Percentiles rank a stretch among this genome's conserved stretches.
These are phyloP conservation scores for Parapristionchus giblindavisi DNA, from an alignment of 2,888 invertebrate genomes.

Conservation along the genomic window DNA sequence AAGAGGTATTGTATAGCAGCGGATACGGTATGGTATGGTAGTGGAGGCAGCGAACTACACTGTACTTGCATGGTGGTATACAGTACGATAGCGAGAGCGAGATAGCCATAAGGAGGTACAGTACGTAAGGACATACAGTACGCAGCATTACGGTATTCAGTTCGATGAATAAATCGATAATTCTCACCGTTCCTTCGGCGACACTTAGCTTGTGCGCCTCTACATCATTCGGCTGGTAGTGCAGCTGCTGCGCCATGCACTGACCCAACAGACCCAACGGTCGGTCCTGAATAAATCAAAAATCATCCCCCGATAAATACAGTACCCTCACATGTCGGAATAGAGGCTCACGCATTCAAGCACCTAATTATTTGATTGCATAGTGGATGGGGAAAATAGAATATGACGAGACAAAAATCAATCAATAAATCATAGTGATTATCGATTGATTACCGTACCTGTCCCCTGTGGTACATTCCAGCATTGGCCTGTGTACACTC, in stretches of 20 bases:
- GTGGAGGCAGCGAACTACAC: too few species aligned
- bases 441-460: neutral
- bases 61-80: too few species aligned
- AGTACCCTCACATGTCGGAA: neutral
- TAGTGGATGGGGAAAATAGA: too few species aligned
- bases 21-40: too few species aligned
- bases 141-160: neutral
- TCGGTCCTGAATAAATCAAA: neutral
- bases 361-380: too few species aligned
- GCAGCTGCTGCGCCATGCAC: constrained; percentile 21
- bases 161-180: neutral
- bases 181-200: neutral
- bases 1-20: too few species aligned
- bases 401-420: too few species aligned
- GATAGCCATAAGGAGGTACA: too few species aligned
- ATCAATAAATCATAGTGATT: neutral
- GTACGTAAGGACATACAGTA: too few species aligned
- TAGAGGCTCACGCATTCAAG: too few species aligned
- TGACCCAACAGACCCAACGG: neutral
- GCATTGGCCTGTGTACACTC: neutral
- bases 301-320: neutral
- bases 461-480: neutral
- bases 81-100: too few species aligned
- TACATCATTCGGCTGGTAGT: constrained; percentile 27
- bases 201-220: neutral